phyloP scores from a whole-genome alignment of 2,797 vertebrate species.

The Pseudochromis fuscus region DNA sequence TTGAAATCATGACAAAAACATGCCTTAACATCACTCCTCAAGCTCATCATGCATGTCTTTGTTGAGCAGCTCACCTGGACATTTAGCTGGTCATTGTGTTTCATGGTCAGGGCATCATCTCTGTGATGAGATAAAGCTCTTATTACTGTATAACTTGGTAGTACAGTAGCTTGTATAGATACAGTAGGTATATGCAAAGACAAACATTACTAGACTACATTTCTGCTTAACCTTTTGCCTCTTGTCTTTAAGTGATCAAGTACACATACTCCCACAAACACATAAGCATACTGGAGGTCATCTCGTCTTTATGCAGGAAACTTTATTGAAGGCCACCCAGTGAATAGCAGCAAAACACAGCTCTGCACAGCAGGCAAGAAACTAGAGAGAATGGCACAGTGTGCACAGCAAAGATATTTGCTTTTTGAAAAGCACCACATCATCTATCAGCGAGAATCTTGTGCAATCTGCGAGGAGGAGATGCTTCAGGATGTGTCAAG shows the following conservation, averaged over 20 bases:
- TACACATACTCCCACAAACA: neutral
- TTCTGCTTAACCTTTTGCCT: slow-evolving; percentile 28
- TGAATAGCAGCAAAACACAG: slow-evolving; percentile 67
- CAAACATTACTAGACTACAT: slow-evolving; percentile 32
- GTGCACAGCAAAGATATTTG: slow-evolving; percentile 47
- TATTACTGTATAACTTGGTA: neutral
- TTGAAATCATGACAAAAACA: too few relatives aligned
- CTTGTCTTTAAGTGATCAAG: slow-evolving; percentile 34
- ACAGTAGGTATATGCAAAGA: slow-evolving; percentile 5
- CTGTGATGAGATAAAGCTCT: too few relatives aligned
- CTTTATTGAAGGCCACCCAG: slow-evolving; percentile 61
- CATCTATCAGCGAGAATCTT: slow-evolving; percentile 64
- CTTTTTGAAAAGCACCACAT: slow-evolving; percentile 65
- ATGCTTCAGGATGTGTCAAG: slow-evolving; percentile 68
- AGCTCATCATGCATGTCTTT: too few relatives aligned
- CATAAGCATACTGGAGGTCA: slow-evolving; percentile 57
- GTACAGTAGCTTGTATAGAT: neutral
- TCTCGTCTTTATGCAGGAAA: slow-evolving; percentile 54
- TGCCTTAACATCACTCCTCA: too few relatives aligned
- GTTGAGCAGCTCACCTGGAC: too few relatives aligned
- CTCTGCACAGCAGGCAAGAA: slow-evolving; percentile 51
- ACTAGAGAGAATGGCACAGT: slow-evolving; percentile 64
- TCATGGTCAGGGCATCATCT: too few relatives aligned
- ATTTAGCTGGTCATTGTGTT: too few relatives aligned
- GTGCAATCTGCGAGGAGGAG: slow-evolving; percentile 48